These are phyloP conservation scores for Dreissena rostriformis DNA, from an alignment of 1,140 invertebrate species.

Conservation along the genomic window DNA sequence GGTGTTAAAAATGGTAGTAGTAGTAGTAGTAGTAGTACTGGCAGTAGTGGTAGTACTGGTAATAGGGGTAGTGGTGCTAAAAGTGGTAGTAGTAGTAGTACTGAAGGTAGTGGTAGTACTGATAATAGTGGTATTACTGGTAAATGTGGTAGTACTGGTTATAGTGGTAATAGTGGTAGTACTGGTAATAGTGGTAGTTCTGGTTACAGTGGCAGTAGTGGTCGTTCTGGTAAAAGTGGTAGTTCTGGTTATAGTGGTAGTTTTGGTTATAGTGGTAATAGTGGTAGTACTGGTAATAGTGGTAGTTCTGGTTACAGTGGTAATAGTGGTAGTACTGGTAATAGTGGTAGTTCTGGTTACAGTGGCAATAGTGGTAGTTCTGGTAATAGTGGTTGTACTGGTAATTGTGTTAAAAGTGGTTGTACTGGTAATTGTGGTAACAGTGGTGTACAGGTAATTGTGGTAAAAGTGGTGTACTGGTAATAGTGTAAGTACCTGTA, in stretches of 20 bases:
- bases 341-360: background rate
- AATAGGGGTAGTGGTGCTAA: background rate
- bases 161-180: background rate
- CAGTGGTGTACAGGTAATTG: background rate
- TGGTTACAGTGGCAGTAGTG: background rate
- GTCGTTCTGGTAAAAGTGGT: background rate
- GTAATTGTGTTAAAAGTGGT: too few species aligned
- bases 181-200: background rate
- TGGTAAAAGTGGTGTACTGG: background rate
- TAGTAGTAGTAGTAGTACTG: slow-evolving; percentile 21
- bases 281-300: background rate
- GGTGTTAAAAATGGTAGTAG: background rate
- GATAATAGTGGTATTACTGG: background rate
- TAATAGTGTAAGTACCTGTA: background rate
- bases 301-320: background rate
- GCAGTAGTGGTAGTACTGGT: slow-evolving; percentile 15
- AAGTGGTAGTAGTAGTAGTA: slow-evolving; percentile 13
- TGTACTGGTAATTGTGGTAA: too few species aligned
- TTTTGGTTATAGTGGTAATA: background rate
- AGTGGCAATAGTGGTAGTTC: too few species aligned
- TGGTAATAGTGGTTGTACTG: too few species aligned
- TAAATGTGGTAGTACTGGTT: background rate
- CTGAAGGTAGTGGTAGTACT: background rate
- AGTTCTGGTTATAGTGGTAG: background rate
- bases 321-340: background rate